phyloP scores from a whole-genome alignment of 1,140 invertebrate genomes.

The Drosophila persimilis region DNA sequence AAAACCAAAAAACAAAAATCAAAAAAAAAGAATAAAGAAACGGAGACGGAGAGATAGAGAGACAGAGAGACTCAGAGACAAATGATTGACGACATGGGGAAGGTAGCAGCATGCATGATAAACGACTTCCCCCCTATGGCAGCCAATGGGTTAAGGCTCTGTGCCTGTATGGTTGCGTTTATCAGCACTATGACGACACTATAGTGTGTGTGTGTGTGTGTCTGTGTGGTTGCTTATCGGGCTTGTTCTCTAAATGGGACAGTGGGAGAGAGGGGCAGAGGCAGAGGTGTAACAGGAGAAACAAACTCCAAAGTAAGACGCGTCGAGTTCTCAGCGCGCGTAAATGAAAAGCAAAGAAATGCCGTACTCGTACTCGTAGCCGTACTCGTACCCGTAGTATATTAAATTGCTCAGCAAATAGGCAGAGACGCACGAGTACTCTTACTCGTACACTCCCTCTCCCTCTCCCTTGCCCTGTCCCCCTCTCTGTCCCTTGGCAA shows the following conservation, averaged over 20 bases:
- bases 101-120: constrained; percentile 37
- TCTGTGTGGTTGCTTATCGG: constrained; percentile 47
- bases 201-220: not conserved
- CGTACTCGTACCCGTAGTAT: constrained; percentile 4
- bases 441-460: not conserved
- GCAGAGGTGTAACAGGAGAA: constrained; percentile 42
- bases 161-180: constrained; percentile 17
- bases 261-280: not conserved
- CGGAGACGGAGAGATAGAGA: constrained; percentile 24
- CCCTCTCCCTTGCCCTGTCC: too few species aligned
- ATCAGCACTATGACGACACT: constrained; percentile 36
- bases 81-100: constrained; percentile 70
- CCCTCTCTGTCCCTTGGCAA: not conserved
- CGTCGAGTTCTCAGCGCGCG: constrained; percentile 10
- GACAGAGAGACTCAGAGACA: constrained; percentile 48
- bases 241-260: not conserved
- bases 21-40: constrained; percentile 22
- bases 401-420: constrained; percentile 71
- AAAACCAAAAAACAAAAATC: constrained; percentile 11
- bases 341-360: constrained; percentile 67
- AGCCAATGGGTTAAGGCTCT: constrained; percentile 65
- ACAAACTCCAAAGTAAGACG: constrained; percentile 15
- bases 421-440: constrained; percentile 1
- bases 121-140: constrained; percentile 53
- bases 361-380: constrained; percentile 15